Base-by-base conservation (phyloP, 2,113 vertebrate genomes). In the Conger conger region DNA sequence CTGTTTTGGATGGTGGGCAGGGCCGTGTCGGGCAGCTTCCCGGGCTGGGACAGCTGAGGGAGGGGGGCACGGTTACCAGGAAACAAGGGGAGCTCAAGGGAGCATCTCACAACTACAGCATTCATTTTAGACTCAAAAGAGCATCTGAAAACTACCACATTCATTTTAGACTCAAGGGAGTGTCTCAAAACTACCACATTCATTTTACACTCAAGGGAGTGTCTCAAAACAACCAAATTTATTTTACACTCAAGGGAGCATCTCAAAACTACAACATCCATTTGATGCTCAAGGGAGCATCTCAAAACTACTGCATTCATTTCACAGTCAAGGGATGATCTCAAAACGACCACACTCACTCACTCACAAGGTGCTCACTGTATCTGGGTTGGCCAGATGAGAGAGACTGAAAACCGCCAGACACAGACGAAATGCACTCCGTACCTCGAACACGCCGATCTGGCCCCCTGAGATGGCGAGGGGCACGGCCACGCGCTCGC, bases 1-100 rank as follows among this genome's bases (percentile, higher is more conserved):
- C 96, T 90, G 0, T 99, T 99, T 92, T 99, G 97, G 87, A 99
- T 93, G 27, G 98, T 98, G 90, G 97, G 96, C 83, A 97, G 0
- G 0, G 95, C 88, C 0, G 87, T 57, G 82, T 99, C 97, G 0
- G 97, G 96, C 16, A 97, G 94, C 50, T 95, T 96, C 53, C 98
- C 98, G 0, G 97, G 94, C 87, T 95, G 96, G 85, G 93, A 96
- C 40, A 97, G 95, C 98, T 99, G 91, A 18, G 60, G 53, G 80
- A 91, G 81, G 80, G 79, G 60, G 16, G 76, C 35, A 35, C 83
- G 8, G 42, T 53, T 2, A 16, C 57, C 45, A 57, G 20, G 36
- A n/a, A 45, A 54, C 27, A 60, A 45, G 54, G 54, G 54, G 9
- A 16, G 54, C 11, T 16, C 54, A 18, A 3, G 54, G 54, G 54